Conservation (phyloP, 2,888 invertebrate genomes). For the Ectemnius cavifrons region DNA sequence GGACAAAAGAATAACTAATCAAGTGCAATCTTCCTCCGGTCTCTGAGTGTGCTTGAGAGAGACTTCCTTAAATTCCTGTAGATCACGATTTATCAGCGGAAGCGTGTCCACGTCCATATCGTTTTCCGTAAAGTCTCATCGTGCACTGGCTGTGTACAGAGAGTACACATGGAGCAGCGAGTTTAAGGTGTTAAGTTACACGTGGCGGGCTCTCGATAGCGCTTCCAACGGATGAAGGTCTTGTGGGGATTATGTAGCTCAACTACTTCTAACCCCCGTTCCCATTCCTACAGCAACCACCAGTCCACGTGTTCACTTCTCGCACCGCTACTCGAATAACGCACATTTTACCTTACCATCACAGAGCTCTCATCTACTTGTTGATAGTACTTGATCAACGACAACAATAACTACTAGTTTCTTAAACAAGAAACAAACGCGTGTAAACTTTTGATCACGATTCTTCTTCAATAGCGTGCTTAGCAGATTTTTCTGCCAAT, state of each 20-base stretch:
- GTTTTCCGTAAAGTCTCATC: too few relatives aligned
- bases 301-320: neutral
- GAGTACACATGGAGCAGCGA: constrained; percentile 5
- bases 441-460: constrained; percentile 1
- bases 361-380: neutral
- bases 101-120: too few relatives aligned
- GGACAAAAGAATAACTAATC: too few relatives aligned
- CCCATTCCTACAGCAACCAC: neutral
- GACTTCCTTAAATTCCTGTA: neutral
- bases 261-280: neutral
- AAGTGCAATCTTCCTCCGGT: too few relatives aligned
- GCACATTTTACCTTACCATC: too few relatives aligned
- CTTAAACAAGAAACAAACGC: neutral
- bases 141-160: too few relatives aligned
- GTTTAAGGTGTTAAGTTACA: constrained; percentile 67
- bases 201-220: constrained; percentile 43
- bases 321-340: neutral
- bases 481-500: neutral
- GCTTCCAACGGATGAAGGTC: constrained; percentile 26
- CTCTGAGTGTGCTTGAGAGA: too few relatives aligned
- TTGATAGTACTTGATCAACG: neutral
- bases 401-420: neutral
- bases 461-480: neutral
- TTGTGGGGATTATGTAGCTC: constrained; percentile 9
- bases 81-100: too few relatives aligned